Evolutionary conservation across 35 echinoderm and acorn worm genomes (phyloP), one percentile per base, ranked within the genome.

Genomic region (Apostichopus californicus): DNA sequence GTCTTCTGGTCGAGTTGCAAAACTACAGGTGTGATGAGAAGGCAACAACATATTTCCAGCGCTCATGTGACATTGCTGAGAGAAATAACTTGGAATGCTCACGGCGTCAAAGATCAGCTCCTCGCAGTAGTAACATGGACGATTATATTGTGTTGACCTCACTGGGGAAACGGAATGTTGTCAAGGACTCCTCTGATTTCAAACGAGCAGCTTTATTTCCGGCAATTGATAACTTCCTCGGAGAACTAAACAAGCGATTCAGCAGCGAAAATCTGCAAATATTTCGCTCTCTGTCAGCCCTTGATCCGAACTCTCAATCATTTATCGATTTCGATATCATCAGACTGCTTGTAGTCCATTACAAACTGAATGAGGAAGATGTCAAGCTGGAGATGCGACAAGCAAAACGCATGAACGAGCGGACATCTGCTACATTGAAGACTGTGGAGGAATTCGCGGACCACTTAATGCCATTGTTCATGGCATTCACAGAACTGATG

Each of bases 381-480:
- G 68, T n/a, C 56, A 83, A 68, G 57, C 23, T 58, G 53, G 91
- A 92, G 55, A 92, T 92, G 91, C 53, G 79, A 84, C 78, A 83
- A 83, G 91, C 91, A 63, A 92, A 92, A 55, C 15, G 54, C 3
- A 92, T 92, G 90, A 92, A 60, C 14, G 90, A 59, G n/a, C 14
- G 90, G 2, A 60, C 90, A 6, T 8, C 9, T 21, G 56, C 15
- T 15, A 92, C n/a, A 81, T 81, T 92, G 13, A 59, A 80, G 64
- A 83, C 78, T 28, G 77, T 91, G 4, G 77, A 55, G 22, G 91
- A 92, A 22, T 81, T 92, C n/a, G 54, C 56, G 26, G 91, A 87
- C 57, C 91, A 92, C n/a, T n/a, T 92, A 10, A 70, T 11, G 13
- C 91, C 91, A 70, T 34, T 92, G 8, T 25, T 52, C 12, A 92